Conservation (phyloP, 2,888 invertebrate genomes). For the Saturnia japonica region DNA sequence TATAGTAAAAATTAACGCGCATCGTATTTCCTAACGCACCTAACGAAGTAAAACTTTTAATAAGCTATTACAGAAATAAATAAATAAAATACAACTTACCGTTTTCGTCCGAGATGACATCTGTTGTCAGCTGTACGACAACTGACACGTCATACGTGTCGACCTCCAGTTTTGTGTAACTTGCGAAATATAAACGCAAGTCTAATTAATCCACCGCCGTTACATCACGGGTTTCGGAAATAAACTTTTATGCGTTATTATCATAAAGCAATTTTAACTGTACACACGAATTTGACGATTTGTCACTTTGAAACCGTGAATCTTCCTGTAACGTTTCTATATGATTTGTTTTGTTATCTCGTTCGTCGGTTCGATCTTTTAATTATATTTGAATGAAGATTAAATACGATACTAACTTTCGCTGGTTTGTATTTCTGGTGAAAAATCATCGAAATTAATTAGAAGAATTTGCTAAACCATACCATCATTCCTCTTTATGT, state of each 20-base stretch:
- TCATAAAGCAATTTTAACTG: slow-evolving; percentile 31
- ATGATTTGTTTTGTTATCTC: slow-evolving; percentile 8
- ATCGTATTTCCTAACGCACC: no score
- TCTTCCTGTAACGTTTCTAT: slow-evolving; percentile 40
- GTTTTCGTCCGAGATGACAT: slow-evolving; percentile 74
- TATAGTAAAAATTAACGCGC: no score
- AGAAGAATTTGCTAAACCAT: neutral
- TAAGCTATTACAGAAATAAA: no score
- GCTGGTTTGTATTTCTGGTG: neutral
- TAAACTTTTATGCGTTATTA: slow-evolving; percentile 23
- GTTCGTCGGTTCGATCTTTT: slow-evolving; percentile 13
- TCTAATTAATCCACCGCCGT: slow-evolving; percentile 40
- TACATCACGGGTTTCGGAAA: slow-evolving; percentile 45
- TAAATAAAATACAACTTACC: slow-evolving; percentile 55
- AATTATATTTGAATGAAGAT: neutral
- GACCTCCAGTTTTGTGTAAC: slow-evolving; percentile 75
- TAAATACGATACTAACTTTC: neutral
- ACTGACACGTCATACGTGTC: slow-evolving; percentile 80
- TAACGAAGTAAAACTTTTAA: no score
- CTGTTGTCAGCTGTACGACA: slow-evolving; percentile 81
- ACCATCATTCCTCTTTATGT: neutral
- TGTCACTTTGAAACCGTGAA: slow-evolving; percentile 35
- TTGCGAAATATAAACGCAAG: slow-evolving; percentile 38
- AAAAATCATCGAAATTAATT: neutral
- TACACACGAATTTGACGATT: slow-evolving; percentile 32